These are phyloP conservation scores for Phaethon lepturus DNA, from an alignment of 2,113 vertebrate genomes.

Conservation along the genomic window DNA sequence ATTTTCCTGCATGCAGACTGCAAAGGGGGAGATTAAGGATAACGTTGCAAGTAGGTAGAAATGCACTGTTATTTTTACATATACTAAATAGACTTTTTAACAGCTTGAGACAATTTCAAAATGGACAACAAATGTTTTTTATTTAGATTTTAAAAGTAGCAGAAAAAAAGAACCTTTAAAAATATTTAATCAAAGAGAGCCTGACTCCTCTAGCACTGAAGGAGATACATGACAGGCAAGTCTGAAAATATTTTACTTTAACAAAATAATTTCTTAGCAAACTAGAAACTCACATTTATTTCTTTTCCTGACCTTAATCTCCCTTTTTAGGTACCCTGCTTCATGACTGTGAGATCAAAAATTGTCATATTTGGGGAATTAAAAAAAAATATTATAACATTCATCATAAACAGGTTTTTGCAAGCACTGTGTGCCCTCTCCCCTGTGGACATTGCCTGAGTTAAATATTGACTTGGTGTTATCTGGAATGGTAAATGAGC, in stretches of 20 bases:
- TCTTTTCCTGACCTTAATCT: not conserved
- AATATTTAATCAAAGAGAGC: not conserved
- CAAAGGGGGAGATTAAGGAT: not conserved
- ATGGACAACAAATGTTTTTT: not conserved
- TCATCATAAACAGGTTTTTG: not conserved
- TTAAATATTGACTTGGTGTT: not conserved
- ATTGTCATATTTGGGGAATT: not conserved
- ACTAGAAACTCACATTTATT: not conserved
- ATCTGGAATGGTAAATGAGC: not conserved
- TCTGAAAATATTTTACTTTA: not conserved
- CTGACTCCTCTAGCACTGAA: not conserved
- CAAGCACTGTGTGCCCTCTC: not conserved
- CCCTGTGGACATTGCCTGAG: not conserved
- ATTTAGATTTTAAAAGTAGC: not conserved
- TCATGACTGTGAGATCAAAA: not conserved
- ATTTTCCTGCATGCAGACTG: not conserved
- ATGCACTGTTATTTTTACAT: not conserved
- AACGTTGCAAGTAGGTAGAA: not conserved
- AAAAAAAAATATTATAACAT: not conserved
- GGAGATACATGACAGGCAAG: not conserved
- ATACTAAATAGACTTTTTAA: not conserved
- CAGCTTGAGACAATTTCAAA: not conserved
- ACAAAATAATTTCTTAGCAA: not conserved
- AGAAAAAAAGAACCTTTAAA: not conserved
- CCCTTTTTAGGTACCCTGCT: not conserved